phyloP scores from a whole-genome alignment of 2,113 vertebrate genomes.

The Rhea pennata region DNA sequence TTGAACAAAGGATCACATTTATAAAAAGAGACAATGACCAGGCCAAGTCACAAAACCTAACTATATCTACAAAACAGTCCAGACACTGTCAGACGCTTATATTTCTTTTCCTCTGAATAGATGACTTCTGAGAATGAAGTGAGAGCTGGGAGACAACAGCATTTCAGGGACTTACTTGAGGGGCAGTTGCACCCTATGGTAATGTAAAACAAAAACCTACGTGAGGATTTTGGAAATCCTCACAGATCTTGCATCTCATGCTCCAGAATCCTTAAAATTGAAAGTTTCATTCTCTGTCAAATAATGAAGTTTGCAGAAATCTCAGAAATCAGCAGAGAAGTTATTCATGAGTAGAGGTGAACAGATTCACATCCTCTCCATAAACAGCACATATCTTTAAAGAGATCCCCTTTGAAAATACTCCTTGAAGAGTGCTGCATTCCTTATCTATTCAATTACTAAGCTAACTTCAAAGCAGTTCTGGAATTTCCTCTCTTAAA shows the following conservation, averaged over 20 bases:
- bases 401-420: not conserved
- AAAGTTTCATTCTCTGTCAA: not conserved
- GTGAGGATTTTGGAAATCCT: not conserved
- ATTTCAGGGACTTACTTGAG: not conserved
- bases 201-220: no score
- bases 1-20: not conserved
- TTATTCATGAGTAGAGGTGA: not conserved
- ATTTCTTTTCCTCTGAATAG: not conserved
- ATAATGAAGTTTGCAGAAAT: not conserved
- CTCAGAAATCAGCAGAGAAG: not conserved
- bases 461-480: not conserved
- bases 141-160: not conserved
- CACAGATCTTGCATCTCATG: not conserved
- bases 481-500: not conserved
- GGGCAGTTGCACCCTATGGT: not conserved
- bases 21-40: not conserved
- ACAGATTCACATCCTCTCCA: not conserved
- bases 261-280: not conserved
- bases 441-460: not conserved
- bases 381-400: not conserved
- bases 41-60: not conserved
- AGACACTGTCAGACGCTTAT: not conserved
- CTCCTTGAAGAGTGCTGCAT: not conserved
- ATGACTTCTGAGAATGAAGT: not conserved
- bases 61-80: not conserved